Conservation (phyloP, 2,888 invertebrate genomes). For the Zele albiditarsus region DNA sequence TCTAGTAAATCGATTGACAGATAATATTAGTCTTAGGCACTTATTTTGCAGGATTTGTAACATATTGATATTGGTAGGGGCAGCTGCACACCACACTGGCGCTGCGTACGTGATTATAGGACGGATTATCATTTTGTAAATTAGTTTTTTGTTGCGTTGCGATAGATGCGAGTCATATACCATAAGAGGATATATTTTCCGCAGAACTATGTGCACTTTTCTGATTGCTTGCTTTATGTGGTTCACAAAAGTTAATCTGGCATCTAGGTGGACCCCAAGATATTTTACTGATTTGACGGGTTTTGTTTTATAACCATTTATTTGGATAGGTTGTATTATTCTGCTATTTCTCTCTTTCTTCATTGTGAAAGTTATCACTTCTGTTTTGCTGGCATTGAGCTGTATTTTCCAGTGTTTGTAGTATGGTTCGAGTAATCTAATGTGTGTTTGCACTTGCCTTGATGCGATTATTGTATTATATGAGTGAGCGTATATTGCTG, state of each 20-base stretch:
- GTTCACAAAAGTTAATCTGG: constrained; percentile 44
- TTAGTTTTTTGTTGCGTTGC: constrained; percentile 47
- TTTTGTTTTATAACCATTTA: not conserved
- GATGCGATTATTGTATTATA: constrained; percentile 8
- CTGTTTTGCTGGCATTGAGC: constrained; percentile 47
- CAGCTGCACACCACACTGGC: constrained; percentile 43
- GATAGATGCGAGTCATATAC: constrained; percentile 30
- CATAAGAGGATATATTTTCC: constrained; percentile 28
- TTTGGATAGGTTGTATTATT: not conserved
- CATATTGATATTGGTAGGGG: constrained; percentile 29
- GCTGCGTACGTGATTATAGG: constrained; percentile 40
- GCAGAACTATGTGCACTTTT: not conserved
- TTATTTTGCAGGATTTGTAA: constrained; percentile 46
- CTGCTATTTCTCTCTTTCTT: not conserved
- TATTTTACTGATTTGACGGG: constrained; percentile 46
- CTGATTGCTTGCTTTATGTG: constrained; percentile 41
- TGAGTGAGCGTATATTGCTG: constrained; percentile 21
- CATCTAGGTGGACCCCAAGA: constrained; percentile 53
- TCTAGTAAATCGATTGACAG: constrained; percentile 8
- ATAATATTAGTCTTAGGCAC: constrained; percentile 1
- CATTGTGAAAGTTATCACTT: constrained; percentile 45
- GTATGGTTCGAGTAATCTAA: constrained; percentile 17
- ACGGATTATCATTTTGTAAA: constrained; percentile 54
- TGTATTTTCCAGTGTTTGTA: constrained; percentile 41
- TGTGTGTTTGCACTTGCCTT: constrained; percentile 24